These are phyloP conservation scores for Lepidurus arcticus DNA, from an alignment of 1,140 invertebrate genomes.

Conservation along the genomic window DNA sequence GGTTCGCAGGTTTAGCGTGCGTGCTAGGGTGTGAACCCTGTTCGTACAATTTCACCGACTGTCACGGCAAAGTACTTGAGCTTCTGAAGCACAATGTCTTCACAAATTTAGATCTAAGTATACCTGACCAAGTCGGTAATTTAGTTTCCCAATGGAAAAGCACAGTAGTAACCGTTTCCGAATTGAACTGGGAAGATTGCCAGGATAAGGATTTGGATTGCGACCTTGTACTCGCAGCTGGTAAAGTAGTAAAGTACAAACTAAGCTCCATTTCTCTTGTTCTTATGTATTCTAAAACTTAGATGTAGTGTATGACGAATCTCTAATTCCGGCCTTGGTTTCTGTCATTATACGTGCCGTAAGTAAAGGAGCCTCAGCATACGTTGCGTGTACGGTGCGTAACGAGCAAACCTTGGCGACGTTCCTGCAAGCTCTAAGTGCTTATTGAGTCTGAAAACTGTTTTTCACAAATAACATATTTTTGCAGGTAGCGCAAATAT, in stretches of 20 bases:
- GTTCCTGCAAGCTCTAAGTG: not conserved
- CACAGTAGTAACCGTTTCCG: not conserved
- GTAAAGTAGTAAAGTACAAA: not conserved
- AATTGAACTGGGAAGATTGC: conserved; percentile 20
- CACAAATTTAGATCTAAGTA: not conserved
- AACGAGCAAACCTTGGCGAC: conserved; percentile 20
- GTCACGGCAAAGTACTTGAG: conserved; percentile 21
- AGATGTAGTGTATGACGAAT: conserved; percentile 28
- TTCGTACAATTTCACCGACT: conserved; percentile 12
- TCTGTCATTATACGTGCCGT: not conserved
- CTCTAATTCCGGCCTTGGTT: conserved; percentile 14
- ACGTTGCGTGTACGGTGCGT: conserved; percentile 24
- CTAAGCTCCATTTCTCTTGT: not conserved
- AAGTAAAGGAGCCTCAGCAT: not conserved
- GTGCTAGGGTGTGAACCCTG: not conserved
- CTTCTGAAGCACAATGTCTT: not conserved
- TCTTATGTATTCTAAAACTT: not conserved
- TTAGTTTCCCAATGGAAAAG: not conserved
- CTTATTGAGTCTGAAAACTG: not conserved
- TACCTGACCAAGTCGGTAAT: not conserved
- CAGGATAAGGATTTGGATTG: not conserved
- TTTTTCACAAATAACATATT: not conserved
- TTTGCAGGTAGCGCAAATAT: not conserved
- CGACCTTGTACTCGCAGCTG: conserved; percentile 20
- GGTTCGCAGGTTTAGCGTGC: conserved; percentile 11